Base-by-base conservation (phyloP, 2,797 vertebrate species). In the Oreortyx pictus region DNA sequence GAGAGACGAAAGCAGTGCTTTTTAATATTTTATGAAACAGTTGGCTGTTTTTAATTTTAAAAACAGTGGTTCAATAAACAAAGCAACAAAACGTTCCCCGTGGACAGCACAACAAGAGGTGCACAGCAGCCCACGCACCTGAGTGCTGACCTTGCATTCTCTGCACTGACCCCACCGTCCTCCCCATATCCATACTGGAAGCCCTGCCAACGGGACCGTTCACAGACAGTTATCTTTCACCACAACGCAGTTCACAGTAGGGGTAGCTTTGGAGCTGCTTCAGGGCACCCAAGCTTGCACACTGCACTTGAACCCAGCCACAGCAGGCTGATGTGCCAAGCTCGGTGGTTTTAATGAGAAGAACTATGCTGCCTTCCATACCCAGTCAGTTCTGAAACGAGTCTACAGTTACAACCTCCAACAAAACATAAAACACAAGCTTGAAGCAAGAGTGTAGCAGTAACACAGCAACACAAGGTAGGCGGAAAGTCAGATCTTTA, bases 1-100 rank as follows among this genome's bases (percentile, higher is more conserved):
- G 95, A 90, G 76, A 73, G 50, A 4, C 61, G 57, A 91, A 87
- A 94, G 72, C 81, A 73, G 71, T 16, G 2, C 31, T 43, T 94
- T 88, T 95, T 95, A 90, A 95, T 94, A 90, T 73, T 96, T 91
- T 76, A 93, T 96, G 85, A 87, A 94, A 82, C 81, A 88, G 86
- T 92, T 82, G 81, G 73, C 76, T 81, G 84, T 33, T 82, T 93
- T 93, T 93, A 92, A 87, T 93, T 94, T 95, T 82, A 71, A 91
- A 93, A 92, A 22, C 83, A 94, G 88, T 71, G 85, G 86, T 92
- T 90, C 90, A 83, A 89, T 80, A 90, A 93, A 79, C 75, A 94
- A 82, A 72, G 78, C 84, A 61, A 54, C 15, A 49, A 81, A 92
- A 78, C 2, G 0, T 49, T 93, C 84, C 86, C 90, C 29, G 79